phyloP scores from a whole-genome alignment of 2,113 vertebrate species.

The Motacilla tschutschensis region DNA sequence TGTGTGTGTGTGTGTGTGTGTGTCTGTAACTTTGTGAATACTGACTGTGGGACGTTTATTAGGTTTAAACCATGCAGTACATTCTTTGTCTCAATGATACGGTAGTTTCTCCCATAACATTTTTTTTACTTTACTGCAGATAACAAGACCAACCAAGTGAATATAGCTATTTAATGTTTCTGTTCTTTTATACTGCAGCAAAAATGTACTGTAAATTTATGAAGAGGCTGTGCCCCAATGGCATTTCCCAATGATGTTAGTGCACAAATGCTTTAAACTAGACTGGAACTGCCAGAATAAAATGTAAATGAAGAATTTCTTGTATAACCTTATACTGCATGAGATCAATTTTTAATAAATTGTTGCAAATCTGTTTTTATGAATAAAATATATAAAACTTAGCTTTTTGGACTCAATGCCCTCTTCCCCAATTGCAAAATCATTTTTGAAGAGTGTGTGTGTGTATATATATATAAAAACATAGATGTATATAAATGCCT shows the following conservation, averaged over 20 bases:
- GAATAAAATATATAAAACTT: conserved; percentile 81
- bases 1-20: conserved; percentile 68
- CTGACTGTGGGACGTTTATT: conserved; percentile 79
- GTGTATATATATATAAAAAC: not conserved
- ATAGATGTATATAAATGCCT: not conserved
- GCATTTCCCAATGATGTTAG: conserved; percentile 81
- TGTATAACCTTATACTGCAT: conserved; percentile 87
- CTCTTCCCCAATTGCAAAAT: not conserved
- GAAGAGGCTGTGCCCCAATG: conserved; percentile 80
- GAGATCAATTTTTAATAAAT: conserved; percentile 90
- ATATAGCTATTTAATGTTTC: conserved; percentile 77
- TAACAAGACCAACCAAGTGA: conserved; percentile 79
- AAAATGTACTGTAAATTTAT: conserved; percentile 78
- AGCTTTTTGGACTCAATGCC: conserved; percentile 14
- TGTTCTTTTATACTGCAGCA: conserved; percentile 80
- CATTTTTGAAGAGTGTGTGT: not conserved
- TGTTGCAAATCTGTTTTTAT: conserved; percentile 90
- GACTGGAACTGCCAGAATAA: conserved; percentile 83
- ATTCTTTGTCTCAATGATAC: conserved; percentile 78
- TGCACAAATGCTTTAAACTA: conserved; percentile 84
- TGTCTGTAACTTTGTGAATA: conserved; percentile 81
- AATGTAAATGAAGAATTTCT: conserved; percentile 85
- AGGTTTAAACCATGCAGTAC: conserved; percentile 80
- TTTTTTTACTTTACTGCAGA: conserved; percentile 73
- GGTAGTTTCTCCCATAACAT: conserved; percentile 73